phyloP scores from a whole-genome alignment of 2,797 vertebrate genomes.

The Halcyon smyrnensis region DNA sequence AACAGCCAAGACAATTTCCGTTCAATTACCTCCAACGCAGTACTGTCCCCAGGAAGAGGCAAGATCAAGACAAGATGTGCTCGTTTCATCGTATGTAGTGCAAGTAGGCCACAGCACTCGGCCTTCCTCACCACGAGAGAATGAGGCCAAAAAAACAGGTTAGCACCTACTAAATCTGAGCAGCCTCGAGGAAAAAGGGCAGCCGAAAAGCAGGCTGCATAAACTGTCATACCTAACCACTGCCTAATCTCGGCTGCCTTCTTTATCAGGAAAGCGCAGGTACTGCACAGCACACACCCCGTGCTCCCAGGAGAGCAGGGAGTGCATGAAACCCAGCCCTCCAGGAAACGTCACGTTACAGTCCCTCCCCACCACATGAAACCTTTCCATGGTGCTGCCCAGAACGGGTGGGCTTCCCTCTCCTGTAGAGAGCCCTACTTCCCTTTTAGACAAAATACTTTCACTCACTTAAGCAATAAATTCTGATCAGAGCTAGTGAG shows the following conservation, averaged over 20 bases:
- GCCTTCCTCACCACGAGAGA: not conserved
- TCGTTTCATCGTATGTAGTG: not conserved
- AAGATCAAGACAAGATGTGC: not conserved
- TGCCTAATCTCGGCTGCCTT: not conserved
- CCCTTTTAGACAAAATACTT: not conserved
- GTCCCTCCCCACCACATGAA: not conserved
- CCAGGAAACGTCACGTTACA: not conserved
- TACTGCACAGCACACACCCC: not conserved
- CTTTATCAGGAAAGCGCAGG: not conserved
- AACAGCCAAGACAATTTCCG: not conserved
- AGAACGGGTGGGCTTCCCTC: not conserved
- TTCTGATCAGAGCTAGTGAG: not conserved
- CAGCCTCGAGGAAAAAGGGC: not conserved
- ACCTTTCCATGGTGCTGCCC: not conserved
- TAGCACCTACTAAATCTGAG: not conserved
- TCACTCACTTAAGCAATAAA: not conserved
- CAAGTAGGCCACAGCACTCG: not conserved
- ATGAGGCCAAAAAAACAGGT: conserved; percentile 18
- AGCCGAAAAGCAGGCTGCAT: not conserved
- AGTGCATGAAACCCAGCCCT: conserved; percentile 16
- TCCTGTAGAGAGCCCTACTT: not conserved
- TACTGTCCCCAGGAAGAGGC: not conserved
- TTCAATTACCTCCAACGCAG: not conserved
- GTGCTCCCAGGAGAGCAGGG: not conserved
- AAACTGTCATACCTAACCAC: not conserved